These are phyloP conservation scores for Pachliopta kotzebuea DNA, from an alignment of 2,888 invertebrate genomes.

Conservation along the genomic window DNA sequence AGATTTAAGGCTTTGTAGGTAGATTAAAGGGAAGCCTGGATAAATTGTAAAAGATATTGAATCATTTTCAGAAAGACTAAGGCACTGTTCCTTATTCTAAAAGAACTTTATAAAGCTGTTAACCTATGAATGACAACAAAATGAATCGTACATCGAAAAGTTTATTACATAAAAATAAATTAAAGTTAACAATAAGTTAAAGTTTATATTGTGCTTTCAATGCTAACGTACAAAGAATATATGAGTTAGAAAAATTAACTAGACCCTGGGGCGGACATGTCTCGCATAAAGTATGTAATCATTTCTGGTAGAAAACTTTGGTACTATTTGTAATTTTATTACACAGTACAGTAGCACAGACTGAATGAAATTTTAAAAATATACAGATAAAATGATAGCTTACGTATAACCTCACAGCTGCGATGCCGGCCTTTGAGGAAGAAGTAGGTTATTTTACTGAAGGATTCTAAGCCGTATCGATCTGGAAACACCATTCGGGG, in stretches of 20 bases:
- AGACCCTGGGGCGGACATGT: constrained; percentile 5
- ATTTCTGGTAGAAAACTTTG: neutral
- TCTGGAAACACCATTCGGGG: neutral
- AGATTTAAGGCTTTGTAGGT: neutral
- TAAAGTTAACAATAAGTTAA: too few relatives aligned
- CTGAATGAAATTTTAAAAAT: neutral
- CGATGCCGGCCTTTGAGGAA: too few relatives aligned
- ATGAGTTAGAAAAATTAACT: constrained; percentile 6
- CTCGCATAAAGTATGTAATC: constrained; percentile 4
- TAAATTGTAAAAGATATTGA: neutral
- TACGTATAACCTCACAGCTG: too few relatives aligned
- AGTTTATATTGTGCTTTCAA: neutral
- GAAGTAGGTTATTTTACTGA: too few relatives aligned
- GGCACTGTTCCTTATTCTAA: too few relatives aligned
- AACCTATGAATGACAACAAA: neutral
- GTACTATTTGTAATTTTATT: constrained; percentile 1
- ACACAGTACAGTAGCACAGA: neutral
- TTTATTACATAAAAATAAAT: neutral
- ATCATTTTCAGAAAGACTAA: neutral
- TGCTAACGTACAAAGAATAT: constrained; percentile 10
- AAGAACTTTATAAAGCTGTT: neutral
- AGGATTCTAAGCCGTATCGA: too few relatives aligned
- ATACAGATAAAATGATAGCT: neutral
- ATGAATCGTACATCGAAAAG: neutral
- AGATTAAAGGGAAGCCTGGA: neutral